Percentiles rank a stretch among this genome's conserved stretches.
These are phyloP conservation scores for Ditylenchus weischeri DNA, from an alignment of 2,888 invertebrate genomes.

Conservation along the genomic window DNA sequence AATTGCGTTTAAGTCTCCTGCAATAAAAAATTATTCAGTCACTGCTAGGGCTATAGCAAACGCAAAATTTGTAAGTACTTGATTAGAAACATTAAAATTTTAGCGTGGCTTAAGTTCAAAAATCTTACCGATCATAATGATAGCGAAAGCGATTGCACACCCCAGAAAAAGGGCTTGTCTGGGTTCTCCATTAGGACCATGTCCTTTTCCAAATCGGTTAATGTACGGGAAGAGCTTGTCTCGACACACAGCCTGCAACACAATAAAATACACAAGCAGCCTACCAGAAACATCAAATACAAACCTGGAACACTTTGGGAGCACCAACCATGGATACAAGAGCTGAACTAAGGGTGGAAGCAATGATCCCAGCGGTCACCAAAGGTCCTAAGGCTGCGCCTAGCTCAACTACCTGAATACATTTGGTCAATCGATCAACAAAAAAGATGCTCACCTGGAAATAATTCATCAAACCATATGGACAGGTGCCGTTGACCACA, in stretches of 20 bases:
- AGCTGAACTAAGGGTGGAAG: constrained; percentile 91
- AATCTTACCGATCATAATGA: constrained; percentile 78
- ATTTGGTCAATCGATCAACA: not conserved
- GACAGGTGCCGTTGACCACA: constrained; percentile 42
- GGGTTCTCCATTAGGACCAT: constrained; percentile 65
- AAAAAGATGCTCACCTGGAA: constrained; percentile 41
- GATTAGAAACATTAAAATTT: too few species aligned
- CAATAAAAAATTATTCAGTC: constrained; percentile 7
- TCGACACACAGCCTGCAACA: constrained; percentile 74
- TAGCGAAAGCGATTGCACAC: constrained; percentile 78
- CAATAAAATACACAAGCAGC: not conserved
- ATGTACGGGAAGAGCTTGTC: constrained; percentile 91
- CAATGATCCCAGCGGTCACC: constrained; percentile 92
- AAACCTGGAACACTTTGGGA: constrained; percentile 69
- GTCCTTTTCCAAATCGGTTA: constrained; percentile 72
- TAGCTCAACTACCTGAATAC: constrained; percentile 50
- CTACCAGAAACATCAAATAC: not conserved
- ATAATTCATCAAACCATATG: constrained; percentile 54
- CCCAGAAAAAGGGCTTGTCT: constrained; percentile 87
- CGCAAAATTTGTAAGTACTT: too few species aligned
- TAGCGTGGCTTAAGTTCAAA: too few species aligned
- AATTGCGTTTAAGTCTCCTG: constrained; percentile 80
- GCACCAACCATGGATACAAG: constrained; percentile 90
- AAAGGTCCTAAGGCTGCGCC: constrained; percentile 69
- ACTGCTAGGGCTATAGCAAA: too few species aligned